Evolutionary conservation across 2,797 vertebrate species (phyloP).

Genomic region (Rhabdophis nuchalis): DNA sequence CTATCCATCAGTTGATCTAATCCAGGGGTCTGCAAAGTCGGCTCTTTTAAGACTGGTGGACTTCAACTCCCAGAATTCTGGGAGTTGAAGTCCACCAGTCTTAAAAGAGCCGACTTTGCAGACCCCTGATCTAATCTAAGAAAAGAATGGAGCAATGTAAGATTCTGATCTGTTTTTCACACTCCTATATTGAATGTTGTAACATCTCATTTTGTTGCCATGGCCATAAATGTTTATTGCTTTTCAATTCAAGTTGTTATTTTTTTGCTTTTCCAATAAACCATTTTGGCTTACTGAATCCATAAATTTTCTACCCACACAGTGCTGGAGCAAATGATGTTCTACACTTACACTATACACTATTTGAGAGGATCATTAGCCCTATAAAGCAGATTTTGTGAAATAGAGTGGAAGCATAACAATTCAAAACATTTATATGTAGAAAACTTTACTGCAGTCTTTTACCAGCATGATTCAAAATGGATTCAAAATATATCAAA

Average conservation of each 20-base stretch:
- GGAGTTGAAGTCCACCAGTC: too few relatives aligned
- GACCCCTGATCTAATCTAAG: background rate
- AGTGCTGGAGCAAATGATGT: background rate
- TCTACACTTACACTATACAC: background rate
- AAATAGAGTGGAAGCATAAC: background rate
- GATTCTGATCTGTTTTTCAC: background rate
- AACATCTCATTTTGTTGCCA: background rate
- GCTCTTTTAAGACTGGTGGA: too few relatives aligned
- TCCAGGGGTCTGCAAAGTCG: too few relatives aligned
- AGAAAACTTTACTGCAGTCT: background rate
- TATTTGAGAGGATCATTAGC: background rate
- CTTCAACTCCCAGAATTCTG: too few relatives aligned
- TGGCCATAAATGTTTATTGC: background rate
- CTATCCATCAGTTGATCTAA: background rate
- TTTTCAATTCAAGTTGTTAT: background rate
- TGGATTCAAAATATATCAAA: background rate
- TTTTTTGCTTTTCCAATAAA: background rate
- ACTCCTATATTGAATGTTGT: background rate
- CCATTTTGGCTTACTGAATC: background rate
- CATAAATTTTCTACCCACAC: background rate
- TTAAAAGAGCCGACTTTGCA: too few relatives aligned
- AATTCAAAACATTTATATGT: background rate
- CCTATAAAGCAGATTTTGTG: background rate
- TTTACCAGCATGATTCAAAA: background rate
- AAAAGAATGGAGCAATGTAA: background rate